Evolutionary conservation across 1,140 invertebrate genomes (phyloP), one percentile per base, ranked within the genome.

Genomic region (Bactericera cockerelli): DNA sequence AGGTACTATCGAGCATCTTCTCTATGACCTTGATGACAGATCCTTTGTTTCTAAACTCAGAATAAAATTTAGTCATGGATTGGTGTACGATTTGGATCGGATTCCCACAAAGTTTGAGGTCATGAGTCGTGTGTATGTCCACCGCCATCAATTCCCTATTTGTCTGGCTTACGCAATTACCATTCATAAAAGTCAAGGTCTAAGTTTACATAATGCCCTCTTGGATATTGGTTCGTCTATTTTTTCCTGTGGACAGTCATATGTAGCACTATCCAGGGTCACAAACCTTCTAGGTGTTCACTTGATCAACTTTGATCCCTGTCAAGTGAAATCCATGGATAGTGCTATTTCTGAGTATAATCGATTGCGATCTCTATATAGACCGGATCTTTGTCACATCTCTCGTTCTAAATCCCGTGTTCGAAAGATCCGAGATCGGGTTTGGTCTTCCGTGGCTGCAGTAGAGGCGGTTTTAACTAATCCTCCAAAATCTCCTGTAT

Each of bases 31-130:
- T 53, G 26, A 56, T 26, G 31, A 56, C 21, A 49, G n/a, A 16
- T 6, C 42, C n/a, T 10, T 10, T 10, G 42, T 49, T n/a, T 8
- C 6, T 19, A 16, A 49, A 49, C 4, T 49, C 19, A 49, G 19
- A n/a, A 49, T 49, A 19, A 49, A 49, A 49, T 33, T 42, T 38
- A 39, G 31, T 49, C 42, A 49, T 49, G 42, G 42, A 49, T 16
- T 49, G 19, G 58, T 62, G 59, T 59, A 61, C 57, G 55, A 55
- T 13, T 63, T 70, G 28, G 65, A 66, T 55, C 57, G 56, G 59
- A 33, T 61, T 19, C 56, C 60, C 59, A 61, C 63, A 36, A 69
- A 69, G 61, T 68, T 71, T 66, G 54, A 67, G 65, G 58, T 71
- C 26, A 65, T 68, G 63, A 56, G 66, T 62, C 61, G 56, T 59